A percentile compares a stretch with the other conserved stretches of the same genome.
Evolutionary conservation across 2,113 vertebrate species (phyloP).

Genomic region (Chionodraco myersi): DNA sequence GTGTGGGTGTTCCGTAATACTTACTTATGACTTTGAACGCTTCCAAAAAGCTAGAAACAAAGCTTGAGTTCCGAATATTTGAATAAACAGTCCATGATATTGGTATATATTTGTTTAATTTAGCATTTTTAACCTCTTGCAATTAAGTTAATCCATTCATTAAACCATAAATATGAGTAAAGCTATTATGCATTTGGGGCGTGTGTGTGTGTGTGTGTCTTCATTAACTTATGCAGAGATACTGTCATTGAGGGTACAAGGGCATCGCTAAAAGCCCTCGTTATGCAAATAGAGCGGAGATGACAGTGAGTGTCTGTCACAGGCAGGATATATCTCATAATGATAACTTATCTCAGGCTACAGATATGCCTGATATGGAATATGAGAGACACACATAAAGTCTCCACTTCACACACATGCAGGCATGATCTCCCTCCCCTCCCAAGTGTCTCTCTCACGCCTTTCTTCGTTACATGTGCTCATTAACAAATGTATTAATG

Average conservation of each 20-base stretch:
- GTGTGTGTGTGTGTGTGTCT: not conserved
- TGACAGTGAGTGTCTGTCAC: constrained; percentile 60
- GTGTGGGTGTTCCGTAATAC: no score
- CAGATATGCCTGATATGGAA: constrained; percentile 64
- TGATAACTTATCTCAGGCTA: constrained; percentile 67
- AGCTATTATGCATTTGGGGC: constrained; percentile 20
- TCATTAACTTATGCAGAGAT: constrained; percentile 58
- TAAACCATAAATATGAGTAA: not conserved
- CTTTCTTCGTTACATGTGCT: constrained; percentile 49
- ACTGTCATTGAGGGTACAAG: constrained; percentile 73
- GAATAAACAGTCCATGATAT: not conserved
- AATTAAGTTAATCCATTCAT: not conserved
- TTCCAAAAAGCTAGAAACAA: not conserved
- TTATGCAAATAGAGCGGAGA: constrained; percentile 71
- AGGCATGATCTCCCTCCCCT: constrained; percentile 4
- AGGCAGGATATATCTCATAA: constrained; percentile 63
- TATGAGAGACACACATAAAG: constrained; percentile 27
- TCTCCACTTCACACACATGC: not conserved
- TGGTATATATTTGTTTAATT: not conserved
- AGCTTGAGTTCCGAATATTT: not conserved
- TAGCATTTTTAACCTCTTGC: not conserved
- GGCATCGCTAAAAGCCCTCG: constrained; percentile 76
- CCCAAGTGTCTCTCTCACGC: not conserved
- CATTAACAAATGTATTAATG: constrained; percentile 76
- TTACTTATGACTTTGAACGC: not conserved